A percentile compares a stretch with the other conserved stretches of the same genome.
phyloP scores from a whole-genome alignment of 1,140 invertebrate species.

The Drosophila quadrilineata region DNA sequence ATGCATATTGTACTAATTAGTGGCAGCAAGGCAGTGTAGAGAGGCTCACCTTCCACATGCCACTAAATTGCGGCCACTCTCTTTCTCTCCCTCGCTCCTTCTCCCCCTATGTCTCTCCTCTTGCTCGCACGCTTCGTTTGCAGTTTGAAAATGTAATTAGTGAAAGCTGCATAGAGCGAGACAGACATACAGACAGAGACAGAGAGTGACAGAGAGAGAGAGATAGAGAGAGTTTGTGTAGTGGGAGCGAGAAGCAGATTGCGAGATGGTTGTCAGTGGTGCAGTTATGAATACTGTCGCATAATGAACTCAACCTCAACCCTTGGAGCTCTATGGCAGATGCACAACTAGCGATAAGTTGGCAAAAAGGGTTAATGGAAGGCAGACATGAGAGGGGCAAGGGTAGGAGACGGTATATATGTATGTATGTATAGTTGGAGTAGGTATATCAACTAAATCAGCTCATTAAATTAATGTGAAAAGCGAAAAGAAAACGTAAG shows the following conservation, averaged over 20 bases:
- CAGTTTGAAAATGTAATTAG: constrained; percentile 77
- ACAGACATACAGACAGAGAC: background rate
- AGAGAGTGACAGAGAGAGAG: background rate
- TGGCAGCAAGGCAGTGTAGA: constrained; percentile 42
- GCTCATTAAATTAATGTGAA: constrained; percentile 46
- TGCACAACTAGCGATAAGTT: constrained; percentile 43
- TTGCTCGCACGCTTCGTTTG: constrained; percentile 66
- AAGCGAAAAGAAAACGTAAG: constrained; percentile 14
- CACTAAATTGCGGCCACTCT: too few relatives aligned
- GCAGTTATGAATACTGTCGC: constrained; percentile 67
- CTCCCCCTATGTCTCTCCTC: background rate
- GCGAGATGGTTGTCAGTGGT: constrained; percentile 23
- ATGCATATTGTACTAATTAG: constrained; percentile 73
- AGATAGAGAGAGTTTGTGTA: background rate
- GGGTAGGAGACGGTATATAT: too few relatives aligned
- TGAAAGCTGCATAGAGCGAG: constrained; percentile 40
- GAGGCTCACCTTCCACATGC: constrained; percentile 18
- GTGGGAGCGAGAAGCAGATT: background rate
- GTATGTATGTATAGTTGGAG: too few relatives aligned
- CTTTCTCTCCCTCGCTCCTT: background rate
- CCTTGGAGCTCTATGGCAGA: too few relatives aligned
- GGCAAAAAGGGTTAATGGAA: constrained; percentile 66
- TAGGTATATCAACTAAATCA: constrained; percentile 31
- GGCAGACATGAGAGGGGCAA: constrained; percentile 58
- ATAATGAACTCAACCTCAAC: constrained; percentile 70